Percentiles rank a stretch among this genome's conserved stretches.
phyloP scores from a whole-genome alignment of 2,888 invertebrate genomes.

The Folsomia candida region DNA sequence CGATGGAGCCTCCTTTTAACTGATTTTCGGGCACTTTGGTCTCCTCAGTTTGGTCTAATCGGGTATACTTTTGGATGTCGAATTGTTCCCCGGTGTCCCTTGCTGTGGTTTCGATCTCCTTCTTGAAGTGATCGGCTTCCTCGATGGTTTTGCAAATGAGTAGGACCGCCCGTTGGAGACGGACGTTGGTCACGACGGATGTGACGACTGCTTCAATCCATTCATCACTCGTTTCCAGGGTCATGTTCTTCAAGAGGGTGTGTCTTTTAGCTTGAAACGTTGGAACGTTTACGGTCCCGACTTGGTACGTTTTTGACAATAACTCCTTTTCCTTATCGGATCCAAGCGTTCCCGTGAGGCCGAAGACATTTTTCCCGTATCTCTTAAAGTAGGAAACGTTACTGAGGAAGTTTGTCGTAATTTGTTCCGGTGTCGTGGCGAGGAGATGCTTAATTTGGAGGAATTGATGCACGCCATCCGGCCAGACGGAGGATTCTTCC shows the following conservation, averaged over 20 bases:
- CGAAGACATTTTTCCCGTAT: slow-evolving; percentile 5
- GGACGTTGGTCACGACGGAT: slow-evolving; percentile 1
- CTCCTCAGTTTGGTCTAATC: slow-evolving; percentile 20
- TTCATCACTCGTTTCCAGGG: neutral
- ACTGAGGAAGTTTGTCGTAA: slow-evolving; percentile 10
- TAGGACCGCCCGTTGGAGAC: slow-evolving; percentile 21
- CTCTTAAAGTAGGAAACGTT: slow-evolving; percentile 21
- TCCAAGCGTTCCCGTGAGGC: slow-evolving; percentile 36
- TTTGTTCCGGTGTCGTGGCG: slow-evolving; percentile 10
- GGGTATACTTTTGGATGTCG: slow-evolving; percentile 6
- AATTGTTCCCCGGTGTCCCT: neutral
- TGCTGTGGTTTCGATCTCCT: neutral
- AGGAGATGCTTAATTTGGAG: neutral
- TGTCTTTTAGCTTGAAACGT: neutral
- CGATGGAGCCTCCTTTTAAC: slow-evolving; percentile 19
- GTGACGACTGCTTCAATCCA: slow-evolving; percentile 21
- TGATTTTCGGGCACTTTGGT: slow-evolving; percentile 11
- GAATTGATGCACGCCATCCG: slow-evolving; percentile 15
- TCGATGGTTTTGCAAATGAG: slow-evolving; percentile 34
- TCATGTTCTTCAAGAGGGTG: neutral
- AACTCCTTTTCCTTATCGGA: neutral
- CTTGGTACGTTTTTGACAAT: slow-evolving; percentile 19
- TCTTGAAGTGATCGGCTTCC: slow-evolving; percentile 6
- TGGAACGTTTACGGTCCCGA: slow-evolving; percentile 20
- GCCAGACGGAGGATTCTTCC: neutral